Conservation (phyloP, 2,113 vertebrate genomes). For the Podarcis muralis region DNA sequence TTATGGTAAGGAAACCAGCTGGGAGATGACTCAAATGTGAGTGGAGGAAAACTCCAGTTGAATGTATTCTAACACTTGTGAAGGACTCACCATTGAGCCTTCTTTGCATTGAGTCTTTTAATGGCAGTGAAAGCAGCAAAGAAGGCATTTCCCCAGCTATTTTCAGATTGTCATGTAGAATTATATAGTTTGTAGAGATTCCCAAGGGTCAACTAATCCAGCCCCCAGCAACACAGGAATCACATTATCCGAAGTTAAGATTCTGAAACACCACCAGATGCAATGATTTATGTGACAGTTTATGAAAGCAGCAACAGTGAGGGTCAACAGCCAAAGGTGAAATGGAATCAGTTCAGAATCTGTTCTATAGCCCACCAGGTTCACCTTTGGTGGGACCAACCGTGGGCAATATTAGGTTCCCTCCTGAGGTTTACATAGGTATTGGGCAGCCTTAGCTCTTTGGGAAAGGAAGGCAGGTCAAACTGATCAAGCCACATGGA, state of each 20-base stretch:
- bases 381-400: too few species aligned
- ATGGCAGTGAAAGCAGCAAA: too few species aligned
- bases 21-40: too few species aligned
- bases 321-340: too few species aligned
- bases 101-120: too few species aligned
- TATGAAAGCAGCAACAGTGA: background rate
- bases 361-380: background rate
- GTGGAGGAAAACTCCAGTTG: too few species aligned
- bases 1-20: too few species aligned
- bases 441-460: background rate
- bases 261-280: background rate
- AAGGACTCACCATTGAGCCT: too few species aligned
- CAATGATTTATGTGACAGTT: background rate
- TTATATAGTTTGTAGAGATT: background rate
- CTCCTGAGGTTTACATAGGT: rapidly evolving
- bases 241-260: background rate
- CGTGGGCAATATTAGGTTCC: background rate
- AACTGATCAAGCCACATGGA: background rate
- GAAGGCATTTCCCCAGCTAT: too few species aligned
- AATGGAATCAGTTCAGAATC: rapidly evolving
- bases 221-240: background rate
- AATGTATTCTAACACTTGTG: too few species aligned
- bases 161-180: too few species aligned
- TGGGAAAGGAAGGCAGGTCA: background rate
- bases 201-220: too few species aligned